Percentiles rank a stretch among this genome's conserved stretches.
Evolutionary conservation across 1,140 invertebrate species (phyloP).

Genomic region (Gyrodactylus bullatarudis): DNA sequence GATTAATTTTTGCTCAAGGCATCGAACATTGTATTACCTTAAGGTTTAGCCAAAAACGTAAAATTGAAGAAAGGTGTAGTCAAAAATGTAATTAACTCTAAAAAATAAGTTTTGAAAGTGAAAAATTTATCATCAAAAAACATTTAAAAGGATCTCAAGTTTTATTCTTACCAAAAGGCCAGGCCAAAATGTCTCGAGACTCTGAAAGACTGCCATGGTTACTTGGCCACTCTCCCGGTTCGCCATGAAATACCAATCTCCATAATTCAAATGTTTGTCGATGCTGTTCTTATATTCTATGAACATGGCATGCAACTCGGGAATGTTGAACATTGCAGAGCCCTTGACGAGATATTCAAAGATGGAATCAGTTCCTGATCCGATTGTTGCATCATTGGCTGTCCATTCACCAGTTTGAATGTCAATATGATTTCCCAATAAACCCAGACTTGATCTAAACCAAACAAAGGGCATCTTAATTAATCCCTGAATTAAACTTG

Average conservation of each 20-base stretch:
- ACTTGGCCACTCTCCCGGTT: conserved; percentile 72
- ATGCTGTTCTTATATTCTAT: conserved; percentile 38
- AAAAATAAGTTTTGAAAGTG: too few species aligned
- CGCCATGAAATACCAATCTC: conserved; percentile 72
- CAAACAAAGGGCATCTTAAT: too few species aligned
- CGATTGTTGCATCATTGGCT: conserved; percentile 58
- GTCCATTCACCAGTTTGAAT: conserved; percentile 75
- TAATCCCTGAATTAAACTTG: too few species aligned
- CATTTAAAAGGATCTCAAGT: too few species aligned
- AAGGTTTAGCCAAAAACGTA: too few species aligned
- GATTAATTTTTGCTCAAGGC: too few species aligned
- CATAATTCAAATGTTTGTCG: conserved; percentile 47
- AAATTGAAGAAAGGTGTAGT: too few species aligned
- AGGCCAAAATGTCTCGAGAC: conserved; percentile 79
- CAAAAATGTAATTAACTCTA: too few species aligned
- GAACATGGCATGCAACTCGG: conserved; percentile 62
- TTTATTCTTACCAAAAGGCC: conserved; percentile 48
- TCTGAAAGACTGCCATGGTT: conserved; percentile 70
- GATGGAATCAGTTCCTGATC: conserved; percentile 78
- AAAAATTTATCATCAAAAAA: too few species aligned
- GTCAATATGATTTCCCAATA: conserved; percentile 76
- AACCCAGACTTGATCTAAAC: not conserved
- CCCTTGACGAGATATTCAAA: conserved; percentile 96
- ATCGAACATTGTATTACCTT: too few species aligned
- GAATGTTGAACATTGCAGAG: conserved; percentile 32